Conservation (phyloP, 2,888 invertebrate genomes). For the Chrysolina americana region DNA sequence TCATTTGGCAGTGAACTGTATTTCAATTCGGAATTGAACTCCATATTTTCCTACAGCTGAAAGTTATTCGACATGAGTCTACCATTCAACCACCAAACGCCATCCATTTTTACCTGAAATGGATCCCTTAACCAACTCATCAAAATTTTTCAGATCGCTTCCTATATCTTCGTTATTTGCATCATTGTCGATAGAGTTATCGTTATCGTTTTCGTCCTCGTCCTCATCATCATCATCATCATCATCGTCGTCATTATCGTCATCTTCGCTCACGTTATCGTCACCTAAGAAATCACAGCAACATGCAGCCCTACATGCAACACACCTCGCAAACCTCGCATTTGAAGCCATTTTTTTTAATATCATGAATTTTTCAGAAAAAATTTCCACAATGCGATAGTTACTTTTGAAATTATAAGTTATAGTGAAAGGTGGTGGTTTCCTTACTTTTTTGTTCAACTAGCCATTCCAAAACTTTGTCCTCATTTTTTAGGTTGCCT, state of each 20-base stretch:
- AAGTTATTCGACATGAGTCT: slow-evolving; percentile 44
- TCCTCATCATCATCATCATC: slow-evolving; percentile 72
- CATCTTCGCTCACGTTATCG: slow-evolving; percentile 72
- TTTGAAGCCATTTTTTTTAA: slow-evolving; percentile 49
- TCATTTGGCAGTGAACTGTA: no score
- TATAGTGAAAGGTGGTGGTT: slow-evolving; percentile 61
- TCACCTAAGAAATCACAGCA: slow-evolving; percentile 69
- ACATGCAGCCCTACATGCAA: slow-evolving; percentile 68
- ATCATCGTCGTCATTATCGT: slow-evolving; percentile 69
- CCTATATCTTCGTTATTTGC: slow-evolving; percentile 71
- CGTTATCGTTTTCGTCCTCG: slow-evolving; percentile 67
- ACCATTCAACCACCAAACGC: slow-evolving; percentile 37
- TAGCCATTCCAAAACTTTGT: slow-evolving; percentile 96
- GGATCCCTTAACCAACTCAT: slow-evolving; percentile 62
- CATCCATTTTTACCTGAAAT: slow-evolving; percentile 69
- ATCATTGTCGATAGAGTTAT: slow-evolving; percentile 69
- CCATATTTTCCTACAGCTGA: slow-evolving; percentile 7
- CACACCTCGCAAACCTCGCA: slow-evolving; percentile 53
- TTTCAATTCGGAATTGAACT: no score
- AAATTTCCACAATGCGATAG: slow-evolving; percentile 38
- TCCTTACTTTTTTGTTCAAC: slow-evolving; percentile 96
- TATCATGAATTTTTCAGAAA: slow-evolving; percentile 14
- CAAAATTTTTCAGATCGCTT: slow-evolving; percentile 65
- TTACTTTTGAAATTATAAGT: slow-evolving; percentile 35
- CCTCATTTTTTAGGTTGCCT: slow-evolving; percentile 96